Percentiles rank a stretch among this genome's conserved stretches.
These are phyloP conservation scores for Leptinotarsa rubiginosa DNA, from an alignment of 2,888 invertebrate species.

Conservation along the genomic window DNA sequence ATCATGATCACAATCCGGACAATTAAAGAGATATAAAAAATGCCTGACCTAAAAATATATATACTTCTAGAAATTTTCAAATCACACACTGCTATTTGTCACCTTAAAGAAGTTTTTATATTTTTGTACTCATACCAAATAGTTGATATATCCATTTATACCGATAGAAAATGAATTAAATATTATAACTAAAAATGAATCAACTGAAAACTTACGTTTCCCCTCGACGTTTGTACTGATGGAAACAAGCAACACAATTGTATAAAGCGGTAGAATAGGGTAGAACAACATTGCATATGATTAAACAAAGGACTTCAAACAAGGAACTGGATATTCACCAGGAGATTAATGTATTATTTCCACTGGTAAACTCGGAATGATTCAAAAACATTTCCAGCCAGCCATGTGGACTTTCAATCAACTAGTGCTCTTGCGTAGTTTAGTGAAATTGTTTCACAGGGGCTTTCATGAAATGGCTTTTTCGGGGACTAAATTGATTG, in stretches of 20 bases:
- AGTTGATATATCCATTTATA: too few relatives aligned
- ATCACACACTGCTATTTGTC: too few relatives aligned
- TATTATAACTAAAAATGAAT: too few relatives aligned
- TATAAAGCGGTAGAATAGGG: not conserved
- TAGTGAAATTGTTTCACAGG: not conserved
- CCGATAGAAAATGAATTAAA: too few relatives aligned
- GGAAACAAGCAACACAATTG: not conserved
- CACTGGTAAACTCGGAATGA: not conserved
- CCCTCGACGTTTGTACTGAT: conserved; percentile 2
- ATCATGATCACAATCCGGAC: too few relatives aligned
- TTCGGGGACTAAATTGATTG: too few relatives aligned
- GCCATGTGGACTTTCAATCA: not conserved
- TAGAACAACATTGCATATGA: not conserved
- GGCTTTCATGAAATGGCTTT: not conserved
- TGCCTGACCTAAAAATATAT: too few relatives aligned
- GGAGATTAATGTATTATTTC: not conserved
- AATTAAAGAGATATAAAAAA: too few relatives aligned
- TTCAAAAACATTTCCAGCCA: not conserved
- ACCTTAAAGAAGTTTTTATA: too few relatives aligned
- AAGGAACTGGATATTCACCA: not conserved
- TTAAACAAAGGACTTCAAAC: not conserved
- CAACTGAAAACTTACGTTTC: not conserved
- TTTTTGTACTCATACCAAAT: too few relatives aligned
- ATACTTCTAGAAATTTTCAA: too few relatives aligned
- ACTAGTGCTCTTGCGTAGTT: not conserved